Conservation (phyloP, 2,888 invertebrate genomes). For the Andrena bicolor region DNA sequence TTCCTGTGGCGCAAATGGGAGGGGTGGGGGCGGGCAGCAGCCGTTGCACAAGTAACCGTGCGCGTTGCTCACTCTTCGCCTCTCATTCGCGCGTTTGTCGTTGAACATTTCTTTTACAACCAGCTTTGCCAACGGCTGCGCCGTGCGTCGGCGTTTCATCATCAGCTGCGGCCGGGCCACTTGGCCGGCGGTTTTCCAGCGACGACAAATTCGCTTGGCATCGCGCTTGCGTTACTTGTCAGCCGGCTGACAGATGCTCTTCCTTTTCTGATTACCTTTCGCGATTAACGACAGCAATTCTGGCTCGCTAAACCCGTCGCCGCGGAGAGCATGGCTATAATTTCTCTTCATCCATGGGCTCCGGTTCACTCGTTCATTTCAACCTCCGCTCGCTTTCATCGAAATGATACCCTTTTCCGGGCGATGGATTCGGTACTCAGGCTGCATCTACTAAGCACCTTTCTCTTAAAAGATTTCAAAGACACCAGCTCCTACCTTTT, state of each 20-base stretch:
- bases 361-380: not conserved
- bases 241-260: slow-evolving; percentile 22
- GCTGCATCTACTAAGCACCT: not conserved
- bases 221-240: slow-evolving; percentile 36
- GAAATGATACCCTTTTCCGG: not conserved
- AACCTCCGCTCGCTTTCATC: not conserved
- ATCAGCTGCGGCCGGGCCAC: not conserved
- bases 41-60: slow-evolving; percentile 24
- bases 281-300: slow-evolving; percentile 22
- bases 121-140: slow-evolving; percentile 5
- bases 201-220: slow-evolving; percentile 27
- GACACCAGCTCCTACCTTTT: too few species aligned
- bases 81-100: slow-evolving; percentile 42
- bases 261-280: slow-evolving; percentile 10
- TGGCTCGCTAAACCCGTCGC: not conserved
- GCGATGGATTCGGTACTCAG: not conserved
- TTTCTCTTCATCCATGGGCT: not conserved
- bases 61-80: slow-evolving; percentile 11
- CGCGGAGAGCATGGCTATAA: not conserved
- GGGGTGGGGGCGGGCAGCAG: slow-evolving; percentile 29
- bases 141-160: slow-evolving; percentile 25
- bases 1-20: slow-evolving; percentile 52
- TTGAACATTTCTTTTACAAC: slow-evolving; percentile 47
- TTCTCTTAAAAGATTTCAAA: not conserved
- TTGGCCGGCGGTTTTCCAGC: slow-evolving; percentile 27